Base-by-base conservation (phyloP, 2,888 invertebrate species). In the Acronicta psi region DNA sequence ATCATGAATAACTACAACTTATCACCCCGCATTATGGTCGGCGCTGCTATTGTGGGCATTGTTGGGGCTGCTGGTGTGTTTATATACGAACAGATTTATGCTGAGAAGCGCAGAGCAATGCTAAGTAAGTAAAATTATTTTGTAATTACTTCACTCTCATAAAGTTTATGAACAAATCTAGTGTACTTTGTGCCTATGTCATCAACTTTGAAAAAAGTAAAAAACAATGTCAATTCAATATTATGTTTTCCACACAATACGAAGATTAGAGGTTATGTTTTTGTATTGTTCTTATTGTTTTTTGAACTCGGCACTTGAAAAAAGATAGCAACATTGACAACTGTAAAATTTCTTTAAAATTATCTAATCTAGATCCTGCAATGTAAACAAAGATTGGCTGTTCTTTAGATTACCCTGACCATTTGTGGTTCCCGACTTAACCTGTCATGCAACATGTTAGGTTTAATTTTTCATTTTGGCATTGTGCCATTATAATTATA, bases 21-120 rank as follows among this genome's bases (percentile, higher is more conserved):
- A 0, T 86, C 90, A 1, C 84, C 92, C 6, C 89, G 92, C 29
- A 74, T 89, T 44, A 83, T 94, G 84, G 82, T 91, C 52, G 94
- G 94, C 8, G 94, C 94, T 0, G 94, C 94, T 17, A 86, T 94
- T 0, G 92, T 94, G 0, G 94, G 94, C 5, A 85, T 94, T 0
- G 92, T 94, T 0, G 93, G 94, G 2, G 94, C 94, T 1, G 94
- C 94, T 34, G 94, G 94, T 2, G 87, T 94, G 57, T 94, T 92
- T 75, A 89, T 94, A 51, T 92, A 94, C 57, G 94, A 94, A 75
- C 93, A 94, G 66, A 83, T 94, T 0, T 93, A 93, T 58, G 93
- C 91, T 17, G 94, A 94, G 71, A 94, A 92, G 69, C 75, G 91
- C 31, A 83, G 94, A 74, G 79, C 92, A 10, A 91, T 94, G 92